Evolutionary conservation across 2,888 invertebrate species (phyloP).

Genomic region (Podabrus alpinus): DNA sequence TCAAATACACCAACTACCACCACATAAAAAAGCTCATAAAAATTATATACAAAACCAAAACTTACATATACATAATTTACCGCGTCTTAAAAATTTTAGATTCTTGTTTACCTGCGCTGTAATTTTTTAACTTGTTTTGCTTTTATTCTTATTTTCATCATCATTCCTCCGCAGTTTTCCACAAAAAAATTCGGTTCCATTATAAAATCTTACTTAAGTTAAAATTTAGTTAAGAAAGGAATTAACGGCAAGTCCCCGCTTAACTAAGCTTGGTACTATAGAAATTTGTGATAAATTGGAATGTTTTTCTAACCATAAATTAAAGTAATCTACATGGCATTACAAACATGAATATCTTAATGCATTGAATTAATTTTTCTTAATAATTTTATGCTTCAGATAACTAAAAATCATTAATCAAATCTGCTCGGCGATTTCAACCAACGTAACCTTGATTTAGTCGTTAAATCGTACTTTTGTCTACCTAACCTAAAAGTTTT

Average conservation of each 20-base stretch:
- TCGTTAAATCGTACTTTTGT: too few relatives aligned
- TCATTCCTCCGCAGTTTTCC: background rate
- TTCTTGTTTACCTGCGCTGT: conserved; percentile 1
- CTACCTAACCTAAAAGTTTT: too few relatives aligned
- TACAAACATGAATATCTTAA: background rate
- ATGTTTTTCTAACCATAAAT: background rate
- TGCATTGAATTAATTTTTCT: background rate
- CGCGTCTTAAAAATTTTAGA: background rate
- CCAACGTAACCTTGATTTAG: background rate
- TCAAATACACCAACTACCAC: conserved; percentile 41
- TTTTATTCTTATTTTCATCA: background rate
- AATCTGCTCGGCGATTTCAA: background rate
- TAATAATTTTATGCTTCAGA: background rate
- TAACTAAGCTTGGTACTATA: too few relatives aligned
- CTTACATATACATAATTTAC: conserved; percentile 2
- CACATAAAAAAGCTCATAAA: background rate
- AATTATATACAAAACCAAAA: conserved; percentile 1
- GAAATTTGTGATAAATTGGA: background rate
- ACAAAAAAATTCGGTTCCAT: too few relatives aligned
- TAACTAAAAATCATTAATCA: background rate
- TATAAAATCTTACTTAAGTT: too few relatives aligned
- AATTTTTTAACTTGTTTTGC: background rate
- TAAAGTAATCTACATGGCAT: background rate
- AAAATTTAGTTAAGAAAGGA: too few relatives aligned
- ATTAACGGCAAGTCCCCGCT: too few relatives aligned